Base-by-base conservation (phyloP, 2,888 invertebrate genomes). In the Pollenia angustigena region DNA sequence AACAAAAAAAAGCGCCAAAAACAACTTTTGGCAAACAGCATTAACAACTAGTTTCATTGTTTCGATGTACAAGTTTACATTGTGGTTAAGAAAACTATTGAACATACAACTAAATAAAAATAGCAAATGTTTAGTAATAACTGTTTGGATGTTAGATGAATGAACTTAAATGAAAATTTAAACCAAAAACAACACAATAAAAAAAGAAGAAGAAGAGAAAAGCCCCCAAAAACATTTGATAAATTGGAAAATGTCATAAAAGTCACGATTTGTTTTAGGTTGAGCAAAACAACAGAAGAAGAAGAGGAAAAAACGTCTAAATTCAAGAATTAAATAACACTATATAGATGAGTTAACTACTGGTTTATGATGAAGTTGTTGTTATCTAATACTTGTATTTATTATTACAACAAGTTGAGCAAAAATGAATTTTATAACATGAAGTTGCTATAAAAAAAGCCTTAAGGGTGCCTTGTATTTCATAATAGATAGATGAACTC, bases 181-280 rank as follows among this genome's bases (percentile, higher is more conserved):
- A 62, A 81, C 62, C 81, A 56, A 74, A 48, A 71, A 68, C n/a
- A 32, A 32, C 32, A 32, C 23, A 62, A 40, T 46, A 44, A 8
- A 7, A 64, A 58, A 56, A 18, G 48, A 76, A 76, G 23, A 62
- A 74, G 56, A 71, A 69, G 1, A 69, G 1, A 18, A 81, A 54
- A 52, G 8, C 44, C 71, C 58, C 18, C 50, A 76, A 80, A 81
- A 66, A 56, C 66, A 75, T 78, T 79, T 81, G 76, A 80, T 69
- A 83, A 85, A 78, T 81, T 69, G 76, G 80, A 83, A 88, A 88
- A 88, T 88, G 87, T 85, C 87, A 88, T 84, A 84, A 85, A 85
- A 88, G 87, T 88, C 87, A 88, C 87, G 87, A 85, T 81, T 85
- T 81, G 52, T 83, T 83, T 83, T 81, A 78, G 80, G 83, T 82